Conservation (phyloP, 2,113 vertebrate genomes). For the Origma solitaria region DNA sequence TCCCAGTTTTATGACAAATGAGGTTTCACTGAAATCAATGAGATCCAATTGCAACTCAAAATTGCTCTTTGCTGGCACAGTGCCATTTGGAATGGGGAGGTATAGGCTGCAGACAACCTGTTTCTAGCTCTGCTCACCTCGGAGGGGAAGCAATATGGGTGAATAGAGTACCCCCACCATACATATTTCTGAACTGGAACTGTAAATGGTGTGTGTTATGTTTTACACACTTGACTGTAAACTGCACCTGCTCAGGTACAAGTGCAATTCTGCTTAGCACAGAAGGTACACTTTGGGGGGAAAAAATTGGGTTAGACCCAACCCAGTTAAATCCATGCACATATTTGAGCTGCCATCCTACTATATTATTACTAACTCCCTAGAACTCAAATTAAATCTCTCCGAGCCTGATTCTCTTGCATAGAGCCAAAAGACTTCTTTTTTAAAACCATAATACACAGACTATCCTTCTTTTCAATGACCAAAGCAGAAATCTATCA, state of each 20-base stretch:
- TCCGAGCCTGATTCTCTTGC: neutral
- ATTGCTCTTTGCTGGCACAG: neutral
- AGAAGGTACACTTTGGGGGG: neutral
- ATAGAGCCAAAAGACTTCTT: neutral
- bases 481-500: neutral
- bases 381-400: neutral
- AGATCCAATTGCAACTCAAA: neutral
- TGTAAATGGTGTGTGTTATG: neutral
- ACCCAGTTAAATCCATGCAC: neutral
- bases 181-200: neutral
- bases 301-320: neutral
- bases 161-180: neutral
- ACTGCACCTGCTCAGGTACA: neutral
- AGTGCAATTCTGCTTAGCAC: neutral
- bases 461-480: neutral
- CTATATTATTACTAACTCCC: neutral
- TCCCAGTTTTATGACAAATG: neutral
- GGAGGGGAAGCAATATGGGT: neutral
- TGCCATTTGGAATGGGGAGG: neutral
- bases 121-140: neutral
- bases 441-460: neutral
- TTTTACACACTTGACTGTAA: neutral
- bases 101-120: neutral
- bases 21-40: neutral
- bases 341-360: neutral